Base-by-base conservation (phyloP, 2,113 vertebrate genomes). In the Pluvialis apricaria region DNA sequence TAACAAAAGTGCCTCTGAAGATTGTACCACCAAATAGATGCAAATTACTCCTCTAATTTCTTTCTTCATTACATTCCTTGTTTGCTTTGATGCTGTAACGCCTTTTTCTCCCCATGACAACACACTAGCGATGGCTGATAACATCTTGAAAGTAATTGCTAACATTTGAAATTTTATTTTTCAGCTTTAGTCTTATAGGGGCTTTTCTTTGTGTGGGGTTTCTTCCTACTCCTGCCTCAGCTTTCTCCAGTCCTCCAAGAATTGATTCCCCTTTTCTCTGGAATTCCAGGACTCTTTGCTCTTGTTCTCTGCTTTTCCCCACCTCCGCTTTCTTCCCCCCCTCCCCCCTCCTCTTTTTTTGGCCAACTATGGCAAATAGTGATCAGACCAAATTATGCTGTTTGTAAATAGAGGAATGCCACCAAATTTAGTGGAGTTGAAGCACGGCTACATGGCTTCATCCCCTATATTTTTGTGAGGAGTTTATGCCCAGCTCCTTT, bases 21-120 rank as follows among this genome's bases (percentile, higher is more conserved):
- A 57, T 47, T 85, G 69, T 82, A 83, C 79, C 44, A 62, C 76
- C 81, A 95, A 91, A 94, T 68, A 96, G 89, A 94, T 96, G 94
- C 83, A 97, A 95, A 97, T 95, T 92, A 72, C 61, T 87, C 81
- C 82, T 95, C 82, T 95, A 73, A 92, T 94, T 96, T 94, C 91
- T 92, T 90, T 94, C 77, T 94, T 95, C 91, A 89, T 94, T 95
- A 82, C 36, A 70, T 90, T 92, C 66, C 81, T 73, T 88, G 71
- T 87, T 96, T 86, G 78, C 92, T 97, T 96, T 96, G 89, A 95
- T 91, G 95, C 68, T 95, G 34, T 57, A 95, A 82, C 0, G 13
- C 88, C 80, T 92, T 94, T 92, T 92, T 94, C 88, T 91, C 81
- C 62, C 95, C 86, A 52, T 86, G 83, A 92, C 86, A 97, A 92